These are phyloP conservation scores for Pachliopta kotzebuea DNA, from an alignment of 2,888 invertebrate genomes.

Conservation along the genomic window DNA sequence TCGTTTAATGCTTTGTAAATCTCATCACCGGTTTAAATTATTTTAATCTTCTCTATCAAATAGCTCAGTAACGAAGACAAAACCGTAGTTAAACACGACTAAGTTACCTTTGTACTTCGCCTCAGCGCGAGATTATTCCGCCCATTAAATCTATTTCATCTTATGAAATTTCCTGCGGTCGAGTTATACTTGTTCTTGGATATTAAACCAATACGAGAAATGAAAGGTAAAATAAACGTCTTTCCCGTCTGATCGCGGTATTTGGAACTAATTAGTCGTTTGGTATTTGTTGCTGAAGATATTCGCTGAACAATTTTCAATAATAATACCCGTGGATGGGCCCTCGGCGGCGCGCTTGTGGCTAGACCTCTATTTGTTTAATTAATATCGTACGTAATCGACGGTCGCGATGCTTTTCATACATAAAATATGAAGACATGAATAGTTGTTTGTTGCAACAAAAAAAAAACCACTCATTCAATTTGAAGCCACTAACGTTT, in stretches of 20 bases:
- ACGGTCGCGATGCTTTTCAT: slow-evolving; percentile 26
- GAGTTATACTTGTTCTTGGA: slow-evolving; percentile 17
- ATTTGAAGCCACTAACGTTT: neutral
- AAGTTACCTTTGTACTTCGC: slow-evolving; percentile 23
- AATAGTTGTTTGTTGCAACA: slow-evolving; percentile 3
- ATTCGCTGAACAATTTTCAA: slow-evolving; percentile 36
- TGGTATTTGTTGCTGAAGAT: slow-evolving; percentile 31
- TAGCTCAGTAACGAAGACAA: slow-evolving; percentile 23
- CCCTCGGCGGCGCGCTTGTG: slow-evolving; percentile 30
- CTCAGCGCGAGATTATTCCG: slow-evolving; percentile 21
- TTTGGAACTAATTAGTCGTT: slow-evolving; percentile 29
- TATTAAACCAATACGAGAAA: slow-evolving; percentile 18
- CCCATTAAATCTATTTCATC: slow-evolving; percentile 24
- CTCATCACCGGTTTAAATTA: neutral
- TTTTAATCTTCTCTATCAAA: slow-evolving; percentile 18
- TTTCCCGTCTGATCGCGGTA: slow-evolving; percentile 11
- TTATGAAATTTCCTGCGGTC: slow-evolving; percentile 17
- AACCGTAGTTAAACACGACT: slow-evolving; percentile 14
- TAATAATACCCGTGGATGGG: slow-evolving; percentile 31
- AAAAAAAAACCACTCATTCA: neutral
- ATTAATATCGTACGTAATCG: slow-evolving; percentile 44
- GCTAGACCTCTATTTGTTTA: slow-evolving; percentile 39
- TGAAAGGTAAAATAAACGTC: slow-evolving; percentile 24
- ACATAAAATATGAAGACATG: neutral
- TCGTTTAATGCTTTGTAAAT: neutral